A percentile compares a stretch with the other conserved stretches of the same genome.
Conservation (phyloP, 2,888 invertebrate genomes). For the Andrena flavipes region DNA sequence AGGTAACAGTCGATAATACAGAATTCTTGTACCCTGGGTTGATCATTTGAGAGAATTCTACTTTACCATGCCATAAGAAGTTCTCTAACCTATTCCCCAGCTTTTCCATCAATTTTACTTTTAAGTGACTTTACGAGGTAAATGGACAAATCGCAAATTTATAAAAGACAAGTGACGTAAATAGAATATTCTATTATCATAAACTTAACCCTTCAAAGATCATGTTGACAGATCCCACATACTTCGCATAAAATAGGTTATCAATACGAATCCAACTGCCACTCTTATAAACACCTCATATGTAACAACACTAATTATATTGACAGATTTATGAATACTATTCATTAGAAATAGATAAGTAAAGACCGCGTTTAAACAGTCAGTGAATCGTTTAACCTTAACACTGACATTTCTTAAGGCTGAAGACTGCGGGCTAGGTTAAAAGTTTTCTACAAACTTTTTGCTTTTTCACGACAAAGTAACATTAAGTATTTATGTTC, state of each 20-base stretch:
- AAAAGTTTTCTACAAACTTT: background rate
- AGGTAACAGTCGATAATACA: background rate
- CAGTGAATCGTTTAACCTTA: background rate
- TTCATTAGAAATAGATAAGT: too few species aligned
- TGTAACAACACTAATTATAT: background rate
- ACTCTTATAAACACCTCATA: too few species aligned
- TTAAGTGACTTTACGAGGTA: background rate
- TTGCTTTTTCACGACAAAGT: background rate
- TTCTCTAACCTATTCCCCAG: background rate
- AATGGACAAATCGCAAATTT: too few species aligned
- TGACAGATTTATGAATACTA: too few species aligned
- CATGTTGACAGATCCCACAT: too few species aligned
- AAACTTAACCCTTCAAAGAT: too few species aligned
- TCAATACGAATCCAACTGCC: too few species aligned
- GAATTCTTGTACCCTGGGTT: background rate
- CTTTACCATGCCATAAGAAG: background rate
- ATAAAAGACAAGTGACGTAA: too few species aligned
- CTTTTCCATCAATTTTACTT: background rate
- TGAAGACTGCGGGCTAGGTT: too few species aligned
- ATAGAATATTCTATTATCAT: too few species aligned
- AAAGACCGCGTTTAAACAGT: too few species aligned
- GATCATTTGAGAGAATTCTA: background rate
- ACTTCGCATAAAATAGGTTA: too few species aligned
- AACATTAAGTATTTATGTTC: conserved; percentile 16
- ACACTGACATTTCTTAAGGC: background rate